phyloP scores from a whole-genome alignment of 2,888 invertebrate genomes.

The Minunthozetes semirufus region DNA sequence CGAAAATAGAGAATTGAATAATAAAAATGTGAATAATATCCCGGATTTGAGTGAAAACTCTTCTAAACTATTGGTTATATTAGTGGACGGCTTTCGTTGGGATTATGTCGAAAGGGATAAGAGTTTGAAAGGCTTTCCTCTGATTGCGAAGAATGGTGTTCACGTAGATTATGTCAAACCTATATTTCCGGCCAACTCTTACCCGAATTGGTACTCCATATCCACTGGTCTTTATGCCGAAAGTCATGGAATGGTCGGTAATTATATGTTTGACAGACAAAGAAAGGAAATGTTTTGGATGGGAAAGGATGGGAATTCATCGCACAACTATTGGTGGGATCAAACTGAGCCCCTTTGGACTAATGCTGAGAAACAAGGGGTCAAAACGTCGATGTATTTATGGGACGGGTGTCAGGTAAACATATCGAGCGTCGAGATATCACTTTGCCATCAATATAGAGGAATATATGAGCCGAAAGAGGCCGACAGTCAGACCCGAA shows the following conservation, averaged over 20 bases:
- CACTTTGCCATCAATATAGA: conserved; percentile 31
- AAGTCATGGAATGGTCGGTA: conserved; percentile 48
- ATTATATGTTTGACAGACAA: conserved; percentile 47
- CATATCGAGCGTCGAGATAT: conserved; percentile 36
- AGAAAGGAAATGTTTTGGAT: conserved; percentile 43
- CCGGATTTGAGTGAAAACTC: neutral
- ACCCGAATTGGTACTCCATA: conserved; percentile 42
- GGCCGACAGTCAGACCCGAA: neutral
- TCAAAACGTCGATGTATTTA: conserved; percentile 41
- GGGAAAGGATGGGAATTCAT: conserved; percentile 38
- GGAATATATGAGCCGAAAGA: neutral
- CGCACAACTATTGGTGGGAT: conserved; percentile 43
- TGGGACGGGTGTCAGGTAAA: conserved; percentile 44
- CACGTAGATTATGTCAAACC: conserved; percentile 40
- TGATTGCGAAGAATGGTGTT: conserved; percentile 40
- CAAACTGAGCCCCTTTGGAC: conserved; percentile 43
- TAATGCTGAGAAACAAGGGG: conserved; percentile 41
- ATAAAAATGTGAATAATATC: neutral
- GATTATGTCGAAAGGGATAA: conserved; percentile 22
- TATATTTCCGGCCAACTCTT: conserved; percentile 41
- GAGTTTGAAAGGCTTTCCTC: conserved; percentile 38
- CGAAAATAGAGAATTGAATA: no score
- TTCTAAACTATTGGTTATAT: conserved; percentile 34
- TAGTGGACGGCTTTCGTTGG: conserved; percentile 37
- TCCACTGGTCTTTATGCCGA: conserved; percentile 45